These are phyloP conservation scores for Tribolium madens DNA, from an alignment of 1,140 invertebrate genomes.

Conservation along the genomic window DNA sequence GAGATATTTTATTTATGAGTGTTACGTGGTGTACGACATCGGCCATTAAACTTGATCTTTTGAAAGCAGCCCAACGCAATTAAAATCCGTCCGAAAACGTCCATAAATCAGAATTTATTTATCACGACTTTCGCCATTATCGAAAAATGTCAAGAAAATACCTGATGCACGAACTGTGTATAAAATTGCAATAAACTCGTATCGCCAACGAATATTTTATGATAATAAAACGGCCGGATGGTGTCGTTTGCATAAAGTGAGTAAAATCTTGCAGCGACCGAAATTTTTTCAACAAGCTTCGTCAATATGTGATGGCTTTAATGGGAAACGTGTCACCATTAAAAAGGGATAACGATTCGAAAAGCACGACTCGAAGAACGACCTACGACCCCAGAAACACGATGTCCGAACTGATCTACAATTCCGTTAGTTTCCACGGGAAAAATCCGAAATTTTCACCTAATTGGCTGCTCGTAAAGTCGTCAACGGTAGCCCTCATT, in stretches of 20 bases:
- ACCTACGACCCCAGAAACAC: slow-evolving; percentile 28
- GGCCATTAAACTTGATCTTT: slow-evolving; percentile 7
- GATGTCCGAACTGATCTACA: slow-evolving; percentile 33
- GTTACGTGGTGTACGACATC: slow-evolving; percentile 16
- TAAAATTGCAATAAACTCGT: slow-evolving; percentile 42
- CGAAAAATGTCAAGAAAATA: slow-evolving; percentile 36
- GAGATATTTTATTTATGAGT: slow-evolving; percentile 36
- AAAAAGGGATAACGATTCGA: slow-evolving; percentile 23
- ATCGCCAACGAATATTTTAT: slow-evolving; percentile 40
- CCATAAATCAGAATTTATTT: slow-evolving; percentile 29
- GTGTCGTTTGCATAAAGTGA: slow-evolving; percentile 11
- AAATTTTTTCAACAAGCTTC: neutral
- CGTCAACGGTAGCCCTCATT: slow-evolving; percentile 39
- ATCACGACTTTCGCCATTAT: neutral
- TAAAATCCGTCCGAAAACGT: slow-evolving; percentile 1
- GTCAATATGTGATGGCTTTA: slow-evolving; percentile 18
- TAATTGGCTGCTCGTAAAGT: slow-evolving; percentile 24
- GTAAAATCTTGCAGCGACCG: neutral
- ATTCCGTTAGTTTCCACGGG: slow-evolving; percentile 16
- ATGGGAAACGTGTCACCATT: slow-evolving; percentile 16
- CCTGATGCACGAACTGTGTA: slow-evolving; percentile 40
- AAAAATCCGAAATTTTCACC: neutral
- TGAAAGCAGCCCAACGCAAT: neutral
- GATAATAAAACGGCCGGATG: slow-evolving; percentile 23
- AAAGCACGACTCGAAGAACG: slow-evolving; percentile 4